Evolutionary conservation across 2,797 vertebrate species (phyloP), one percentile per base, ranked within the genome.

Genomic region (Gouania willdenowi): DNA sequence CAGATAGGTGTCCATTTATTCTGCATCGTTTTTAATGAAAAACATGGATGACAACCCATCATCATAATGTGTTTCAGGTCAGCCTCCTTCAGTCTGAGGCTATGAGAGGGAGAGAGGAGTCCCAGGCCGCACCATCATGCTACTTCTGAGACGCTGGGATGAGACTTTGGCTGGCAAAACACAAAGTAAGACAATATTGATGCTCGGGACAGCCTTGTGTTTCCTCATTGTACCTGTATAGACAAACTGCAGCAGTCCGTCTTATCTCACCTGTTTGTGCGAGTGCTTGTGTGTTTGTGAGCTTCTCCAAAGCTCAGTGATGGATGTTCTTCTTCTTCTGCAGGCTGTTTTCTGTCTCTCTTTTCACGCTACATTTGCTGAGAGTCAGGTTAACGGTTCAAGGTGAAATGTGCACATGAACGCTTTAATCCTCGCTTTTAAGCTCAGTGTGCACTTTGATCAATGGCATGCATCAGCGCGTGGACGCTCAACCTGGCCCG

Each of bases 51-150:
- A 11, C n/a, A 9, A 22, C 53, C 40, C 11, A 22, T 60, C 21
- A 10, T 32, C 12, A 6, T 5, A 3, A 20, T 60, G 46, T 48
- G 11, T 32, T 38, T 22, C 31, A 84, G 82, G 74, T 73, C 41
- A 63, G 74, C 70, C 69, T 84, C 75, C 77, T 72, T 84, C 78
- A 79, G 79, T 83, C 79, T 72, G 83, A 86, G 88, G 89, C 87
- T 88, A 90, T 90, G 89, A 89, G 78, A 87, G 84, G 79, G 71
- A 77, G 83, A 85, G 87, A 75, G 77, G 76, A 79, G 75, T 62
- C 75, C 76, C 85, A 85, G 83, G 76, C 77, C 37, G 72, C 77
- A 83, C 81, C 87, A 90, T 77, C 88, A 90, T 90, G 89, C 84
- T 83, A 77, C 80, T 83, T 82, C 87, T 90, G 88, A 89, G 83